phyloP scores from a whole-genome alignment of 2,113 vertebrate genomes.

The Tragelaphus imberbis region DNA sequence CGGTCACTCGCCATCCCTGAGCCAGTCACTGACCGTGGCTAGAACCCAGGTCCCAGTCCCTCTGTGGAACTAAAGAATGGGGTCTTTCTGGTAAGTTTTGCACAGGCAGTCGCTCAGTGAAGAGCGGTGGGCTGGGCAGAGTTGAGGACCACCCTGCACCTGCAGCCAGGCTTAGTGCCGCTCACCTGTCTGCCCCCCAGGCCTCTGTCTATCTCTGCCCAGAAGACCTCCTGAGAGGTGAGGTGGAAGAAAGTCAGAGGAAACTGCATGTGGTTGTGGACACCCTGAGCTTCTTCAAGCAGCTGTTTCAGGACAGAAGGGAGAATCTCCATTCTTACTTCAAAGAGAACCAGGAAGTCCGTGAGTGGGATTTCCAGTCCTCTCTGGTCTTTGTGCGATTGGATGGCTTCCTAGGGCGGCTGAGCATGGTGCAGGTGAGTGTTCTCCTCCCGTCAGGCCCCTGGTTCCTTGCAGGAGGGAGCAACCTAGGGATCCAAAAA shows the following conservation, averaged over 20 bases:
- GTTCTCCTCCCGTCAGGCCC: background rate
- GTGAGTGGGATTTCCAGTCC: conserved; percentile 85
- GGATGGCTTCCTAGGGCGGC: conserved; percentile 83
- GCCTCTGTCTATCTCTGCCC: conserved; percentile 83
- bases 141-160: background rate
- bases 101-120: background rate
- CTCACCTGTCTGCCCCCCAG: conserved; percentile 71
- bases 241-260: conserved; percentile 84
- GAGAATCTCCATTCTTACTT: conserved; percentile 81
- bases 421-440: conserved; percentile 84
- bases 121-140: background rate
- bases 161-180: background rate
- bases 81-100: background rate
- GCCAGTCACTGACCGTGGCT: background rate
- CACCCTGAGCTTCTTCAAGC: conserved; percentile 83
- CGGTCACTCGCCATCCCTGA: background rate
- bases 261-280: conserved; percentile 81
- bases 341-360: conserved; percentile 76
- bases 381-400: conserved; percentile 84
- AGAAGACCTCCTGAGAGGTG: conserved; percentile 90
- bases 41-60: background rate
- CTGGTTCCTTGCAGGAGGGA: accelerated
- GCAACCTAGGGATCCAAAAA: background rate
- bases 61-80: background rate
- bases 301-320: conserved; percentile 79